Base-by-base conservation (phyloP, 2,888 invertebrate genomes). In the Masnerella sp. region DNA sequence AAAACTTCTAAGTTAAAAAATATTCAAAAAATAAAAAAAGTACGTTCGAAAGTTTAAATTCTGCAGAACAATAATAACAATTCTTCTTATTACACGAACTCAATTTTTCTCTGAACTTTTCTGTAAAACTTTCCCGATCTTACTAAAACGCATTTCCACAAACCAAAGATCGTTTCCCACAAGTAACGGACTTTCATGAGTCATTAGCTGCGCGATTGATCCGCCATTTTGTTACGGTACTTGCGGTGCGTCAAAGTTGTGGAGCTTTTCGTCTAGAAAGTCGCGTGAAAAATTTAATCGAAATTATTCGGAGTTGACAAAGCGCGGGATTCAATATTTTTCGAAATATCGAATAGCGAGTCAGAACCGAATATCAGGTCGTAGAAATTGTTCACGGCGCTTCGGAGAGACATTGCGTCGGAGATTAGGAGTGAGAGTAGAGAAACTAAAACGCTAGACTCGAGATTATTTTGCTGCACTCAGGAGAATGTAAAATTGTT, bases 401-500 rank as follows among this genome's bases (percentile, higher is more conserved):
- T 49, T 54, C 14, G 25, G 7, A 5, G 3, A 20, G 3, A 40
- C 20, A 3, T 59, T 36, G 18, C n/a, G 17, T 42, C 9, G 61
- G 34, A 52, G 54, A 54, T 64, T 32, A 58, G 32, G 30, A 54
- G 9, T 4, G 12, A 42, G 18, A 47, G 12, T 43, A 61, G 54
- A 36, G 32, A 54, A 45, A 61, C n/a, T 25, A 42, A 51, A 47
- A 28, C 45, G 42, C 36, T 51, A 59, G 20, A 45, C 28, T 51
- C 22, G 34, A 54, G 32, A 69, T 62, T 54, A 62, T 61, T 62
- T 62, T 56, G 69, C 49, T 69, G 69, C 61, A 49, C 54, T 54
- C 18, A 45, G 25, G 43, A 59, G 49, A 62, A 54, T 62, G 22
- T 58, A 62, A 71, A 65, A 43, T 58, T 64, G 36, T 38, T 47